Evolutionary conservation across 1,140 invertebrate genomes (phyloP).

Genomic region (Temnothorax longispinosus): DNA sequence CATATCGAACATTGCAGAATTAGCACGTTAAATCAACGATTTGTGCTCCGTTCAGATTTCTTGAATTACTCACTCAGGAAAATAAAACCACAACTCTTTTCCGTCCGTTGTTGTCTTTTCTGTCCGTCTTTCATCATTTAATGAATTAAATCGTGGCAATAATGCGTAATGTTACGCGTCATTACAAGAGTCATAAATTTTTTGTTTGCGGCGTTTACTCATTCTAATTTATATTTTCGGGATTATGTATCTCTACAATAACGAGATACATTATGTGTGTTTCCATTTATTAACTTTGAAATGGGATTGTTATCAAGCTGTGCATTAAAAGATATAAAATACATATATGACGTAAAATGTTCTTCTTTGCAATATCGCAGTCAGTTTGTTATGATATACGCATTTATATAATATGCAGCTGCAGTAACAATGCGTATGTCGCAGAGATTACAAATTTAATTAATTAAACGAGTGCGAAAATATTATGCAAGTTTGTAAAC

Average conservation of each 20-base stretch:
- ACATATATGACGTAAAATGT: not conserved
- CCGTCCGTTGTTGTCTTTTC: not conserved
- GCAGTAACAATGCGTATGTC: not conserved
- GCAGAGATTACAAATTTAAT: not conserved
- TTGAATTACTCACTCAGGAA: not conserved
- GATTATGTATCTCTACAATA: not conserved
- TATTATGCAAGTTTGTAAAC: constrained; percentile 9
- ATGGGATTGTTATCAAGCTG: not conserved
- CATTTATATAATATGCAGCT: not conserved
- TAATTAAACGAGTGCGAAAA: constrained; percentile 30
- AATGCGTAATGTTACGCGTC: not conserved
- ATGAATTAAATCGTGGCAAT: not conserved
- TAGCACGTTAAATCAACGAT: constrained; percentile 37
- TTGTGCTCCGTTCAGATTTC: constrained; percentile 11
- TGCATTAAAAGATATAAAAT: not conserved
- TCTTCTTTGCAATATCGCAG: not conserved
- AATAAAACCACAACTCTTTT: not conserved
- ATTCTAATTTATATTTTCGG: not conserved
- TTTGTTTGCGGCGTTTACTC: not conserved
- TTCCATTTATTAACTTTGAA: not conserved
- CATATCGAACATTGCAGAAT: constrained; percentile 34
- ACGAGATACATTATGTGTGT: not conserved
- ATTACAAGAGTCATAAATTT: not conserved
- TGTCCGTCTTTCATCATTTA: not conserved
- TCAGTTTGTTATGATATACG: not conserved